Evolutionary conservation across 1,140 invertebrate species (phyloP), one percentile per base, ranked within the genome.

Genomic region (Drosophila equinoxialis): DNA sequence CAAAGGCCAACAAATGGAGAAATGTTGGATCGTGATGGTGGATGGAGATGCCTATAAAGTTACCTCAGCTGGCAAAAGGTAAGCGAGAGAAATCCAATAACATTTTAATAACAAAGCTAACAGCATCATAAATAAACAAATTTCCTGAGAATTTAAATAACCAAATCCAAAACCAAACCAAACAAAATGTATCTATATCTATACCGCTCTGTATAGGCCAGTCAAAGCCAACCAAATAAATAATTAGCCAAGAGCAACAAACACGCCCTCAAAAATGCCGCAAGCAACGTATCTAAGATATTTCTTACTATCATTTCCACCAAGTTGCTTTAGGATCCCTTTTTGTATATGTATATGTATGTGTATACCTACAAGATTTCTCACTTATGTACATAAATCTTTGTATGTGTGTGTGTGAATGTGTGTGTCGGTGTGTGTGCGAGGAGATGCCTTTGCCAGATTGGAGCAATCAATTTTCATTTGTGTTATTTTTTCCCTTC

Each of bases 51-150:
- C 41, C 64, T 65, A 70, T 73, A 55, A 69, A 74, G 71, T 70
- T 77, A 65, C 33, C 73, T 3, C 82, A 86, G 82, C 82, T 86
- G 82, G 83, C 79, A 86, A 86, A 35, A 10, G 35, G 35, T 35
- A 35, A 35, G 83, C 83, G 83, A 86, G 83, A 86, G 83, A 86
- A 86, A 86, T 86, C 84, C 83, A 83, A 87, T 87, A 87, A 87
- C 84, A 87, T 87, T 87, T 87, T 87, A 87, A 87, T 87, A 87
- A 87, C 83, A 87, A 87, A 89, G 83, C 84, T 65, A 79, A 74
- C 70, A 86, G 26, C 68, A 80, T 51, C 76, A 83, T 87, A 87
- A 87, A 87, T 83, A 89, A 89, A 75, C 83, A 78, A 74, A 79
- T 87, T 87, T 87, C 79, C 83, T 57, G 72, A 48, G 71, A 86